Evolutionary conservation across 2,797 vertebrate species (phyloP), one percentile per base, ranked within the genome.

Genomic region (Luscinia megarhynchos): DNA sequence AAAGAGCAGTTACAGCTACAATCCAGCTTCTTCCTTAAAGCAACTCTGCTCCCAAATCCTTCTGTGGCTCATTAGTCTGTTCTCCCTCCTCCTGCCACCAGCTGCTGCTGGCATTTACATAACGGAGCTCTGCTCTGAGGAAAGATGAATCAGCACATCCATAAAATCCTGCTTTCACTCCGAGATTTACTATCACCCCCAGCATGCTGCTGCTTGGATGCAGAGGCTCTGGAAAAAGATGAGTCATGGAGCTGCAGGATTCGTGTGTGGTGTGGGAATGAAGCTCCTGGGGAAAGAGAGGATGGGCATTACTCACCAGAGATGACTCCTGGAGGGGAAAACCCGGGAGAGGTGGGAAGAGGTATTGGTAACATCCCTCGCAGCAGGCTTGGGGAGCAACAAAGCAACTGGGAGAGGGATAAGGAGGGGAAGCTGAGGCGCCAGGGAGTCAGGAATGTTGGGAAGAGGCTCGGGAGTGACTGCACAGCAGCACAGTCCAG

Each of bases 201-300:
- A 61, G 91, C 76, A 32, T 4, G 82, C 72, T 46, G 64, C 84
- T 57, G 18, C 90, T 76, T 48, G 69, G 83, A 53, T 34, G 84
- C 80, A 51, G 80, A 81, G 85, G 58, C 72, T 50, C 41, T 54
- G 64, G 79, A 64, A 93, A 70, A 46, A 75, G 89, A 88, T 90
- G 91, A 94, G 94, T 96, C 94, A 93, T 0, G 34, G 90, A 77
- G 66, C 93, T 76, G 92, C 86, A 93, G 51, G 80, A 78, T 43
- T 78, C 0, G 4, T 0, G 2, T 48, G 85, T 29, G 77, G 80
- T 73, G 48, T 34, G 85, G 63, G n/a, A 75, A 83, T 5, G 7
- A 57, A 46, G 76, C 50, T 87, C 62, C 70, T 1, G 15, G 43
- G 43, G 75, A 80, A 67, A 0, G 26, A 45, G 12, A 34, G 58